Percentiles rank a stretch among this genome's conserved stretches.
phyloP scores from a whole-genome alignment of 2,888 invertebrate genomes.

The Anthoptus insignis region DNA sequence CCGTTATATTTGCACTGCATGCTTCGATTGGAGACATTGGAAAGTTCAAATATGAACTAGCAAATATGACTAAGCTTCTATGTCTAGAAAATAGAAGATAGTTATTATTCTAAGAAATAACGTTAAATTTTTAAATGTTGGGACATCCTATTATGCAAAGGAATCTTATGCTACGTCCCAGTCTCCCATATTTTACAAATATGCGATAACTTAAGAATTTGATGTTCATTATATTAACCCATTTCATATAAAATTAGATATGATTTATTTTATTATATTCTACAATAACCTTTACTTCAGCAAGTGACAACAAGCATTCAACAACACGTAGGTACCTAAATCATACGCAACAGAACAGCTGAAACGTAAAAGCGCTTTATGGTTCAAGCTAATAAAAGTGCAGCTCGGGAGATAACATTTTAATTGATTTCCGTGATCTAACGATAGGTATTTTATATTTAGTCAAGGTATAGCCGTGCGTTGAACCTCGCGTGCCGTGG shows the following conservation, averaged over 20 bases:
- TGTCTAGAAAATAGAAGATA: slow-evolving; percentile 51
- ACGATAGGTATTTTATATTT: slow-evolving; percentile 26
- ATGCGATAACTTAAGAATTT: too few species aligned
- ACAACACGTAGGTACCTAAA: neutral
- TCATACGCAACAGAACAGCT: neutral
- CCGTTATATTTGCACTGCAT: slow-evolving; percentile 70
- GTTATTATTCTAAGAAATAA: too few species aligned
- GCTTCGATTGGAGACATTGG: slow-evolving; percentile 79
- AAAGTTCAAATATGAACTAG: slow-evolving; percentile 79
- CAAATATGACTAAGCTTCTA: slow-evolving; percentile 63
- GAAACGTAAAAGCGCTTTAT: slow-evolving; percentile 24
- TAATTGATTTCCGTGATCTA: slow-evolving; percentile 28
- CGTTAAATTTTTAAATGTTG: too few species aligned
- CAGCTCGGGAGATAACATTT: slow-evolving; percentile 17
- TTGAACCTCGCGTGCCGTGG: slow-evolving; percentile 70
- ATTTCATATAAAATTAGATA: too few species aligned
- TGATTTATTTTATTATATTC: too few species aligned
- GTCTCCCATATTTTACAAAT: too few species aligned
- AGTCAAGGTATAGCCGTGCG: slow-evolving; percentile 62
- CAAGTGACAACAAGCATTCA: neutral
- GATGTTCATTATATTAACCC: too few species aligned
- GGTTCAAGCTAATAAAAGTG: slow-evolving; percentile 24
- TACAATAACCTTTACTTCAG: too few species aligned
- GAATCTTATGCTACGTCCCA: too few species aligned
- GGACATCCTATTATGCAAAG: too few species aligned